phyloP scores from a whole-genome alignment of 2,113 vertebrate species.

The Calonectris borealis region DNA sequence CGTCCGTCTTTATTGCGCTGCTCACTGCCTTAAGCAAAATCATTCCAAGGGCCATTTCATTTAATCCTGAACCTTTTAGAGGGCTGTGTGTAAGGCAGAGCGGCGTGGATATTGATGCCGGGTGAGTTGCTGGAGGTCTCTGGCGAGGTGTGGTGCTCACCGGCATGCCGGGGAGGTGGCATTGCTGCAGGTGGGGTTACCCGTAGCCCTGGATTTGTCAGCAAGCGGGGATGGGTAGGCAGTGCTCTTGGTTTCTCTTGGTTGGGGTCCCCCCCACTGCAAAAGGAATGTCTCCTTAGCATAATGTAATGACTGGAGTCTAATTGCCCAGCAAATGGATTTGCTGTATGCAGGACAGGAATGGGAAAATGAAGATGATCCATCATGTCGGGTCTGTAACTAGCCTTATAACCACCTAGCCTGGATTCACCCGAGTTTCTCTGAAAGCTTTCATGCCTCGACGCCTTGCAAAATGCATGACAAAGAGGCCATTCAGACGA shows the following conservation, averaged over 20 bases:
- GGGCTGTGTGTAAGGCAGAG: not conserved
- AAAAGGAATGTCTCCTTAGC: not conserved
- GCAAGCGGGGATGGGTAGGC: not conserved
- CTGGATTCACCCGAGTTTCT: not conserved
- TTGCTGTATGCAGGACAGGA: slow-evolving; percentile 19
- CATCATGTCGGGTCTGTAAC: slow-evolving; percentile 6
- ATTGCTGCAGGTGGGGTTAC: not conserved
- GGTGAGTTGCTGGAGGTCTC: not conserved
- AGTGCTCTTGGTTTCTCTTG: not conserved
- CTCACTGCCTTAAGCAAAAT: not conserved
- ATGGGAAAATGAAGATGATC: slow-evolving; percentile 40
- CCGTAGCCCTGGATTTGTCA: not conserved
- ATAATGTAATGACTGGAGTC: slow-evolving; percentile 15
- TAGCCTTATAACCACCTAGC: slow-evolving; percentile 5
- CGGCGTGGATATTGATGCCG: fast-evolving
- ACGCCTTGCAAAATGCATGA: not conserved
- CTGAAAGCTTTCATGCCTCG: slow-evolving; percentile 46
- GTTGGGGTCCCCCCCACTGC: not conserved
- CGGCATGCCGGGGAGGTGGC: fast-evolving
- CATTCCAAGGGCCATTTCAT: not conserved
- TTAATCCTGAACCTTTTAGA: not conserved
- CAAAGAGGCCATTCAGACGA: not conserved
- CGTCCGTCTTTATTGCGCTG: not conserved
- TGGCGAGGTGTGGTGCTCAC: not conserved
- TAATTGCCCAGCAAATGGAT: slow-evolving; percentile 60